Evolutionary conservation across 2,888 invertebrate genomes (phyloP).

Genomic region (Cremastobaeus sp.): DNA sequence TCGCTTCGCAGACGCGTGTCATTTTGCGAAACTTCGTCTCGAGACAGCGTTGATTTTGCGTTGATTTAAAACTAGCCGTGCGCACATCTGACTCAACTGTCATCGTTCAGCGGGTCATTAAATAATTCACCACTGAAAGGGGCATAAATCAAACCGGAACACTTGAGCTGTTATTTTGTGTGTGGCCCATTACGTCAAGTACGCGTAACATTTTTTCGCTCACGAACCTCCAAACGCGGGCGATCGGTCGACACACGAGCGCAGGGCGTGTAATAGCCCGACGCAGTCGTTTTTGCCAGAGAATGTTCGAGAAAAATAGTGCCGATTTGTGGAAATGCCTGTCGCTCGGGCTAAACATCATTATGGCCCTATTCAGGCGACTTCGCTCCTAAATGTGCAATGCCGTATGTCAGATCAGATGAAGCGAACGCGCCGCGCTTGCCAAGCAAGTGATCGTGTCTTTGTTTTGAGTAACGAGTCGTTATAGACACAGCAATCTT

Average conservation of each 20-base stretch:
- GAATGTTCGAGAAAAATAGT: not conserved
- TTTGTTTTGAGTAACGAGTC: no score
- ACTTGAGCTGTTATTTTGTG: not conserved
- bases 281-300: not conserved
- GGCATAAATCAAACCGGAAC: constrained; percentile 12
- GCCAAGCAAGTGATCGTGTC: no score
- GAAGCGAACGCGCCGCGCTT: no score
- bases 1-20: no score
- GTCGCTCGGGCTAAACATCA: constrained; percentile 5
- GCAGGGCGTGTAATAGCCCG: constrained; percentile 6
- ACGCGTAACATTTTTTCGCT: constrained; percentile 9
- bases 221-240: constrained; percentile 3
- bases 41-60: no score
- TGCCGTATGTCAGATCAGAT: no score
- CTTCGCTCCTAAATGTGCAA: constrained; percentile 5
- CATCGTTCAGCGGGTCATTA: constrained; percentile 2
- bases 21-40: not conserved
- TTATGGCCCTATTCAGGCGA: not conserved
- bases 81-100: constrained; percentile 13
- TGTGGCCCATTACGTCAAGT: constrained; percentile 14
- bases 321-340: constrained; percentile 14
- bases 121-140: not conserved
- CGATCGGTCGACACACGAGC: constrained; percentile 4
- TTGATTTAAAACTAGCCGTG: no score
- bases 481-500: no score